Percentiles rank a stretch among this genome's conserved stretches.
These are phyloP conservation scores for Capromys pilorides DNA, from an alignment of 2,797 vertebrate species.

Conservation along the genomic window DNA sequence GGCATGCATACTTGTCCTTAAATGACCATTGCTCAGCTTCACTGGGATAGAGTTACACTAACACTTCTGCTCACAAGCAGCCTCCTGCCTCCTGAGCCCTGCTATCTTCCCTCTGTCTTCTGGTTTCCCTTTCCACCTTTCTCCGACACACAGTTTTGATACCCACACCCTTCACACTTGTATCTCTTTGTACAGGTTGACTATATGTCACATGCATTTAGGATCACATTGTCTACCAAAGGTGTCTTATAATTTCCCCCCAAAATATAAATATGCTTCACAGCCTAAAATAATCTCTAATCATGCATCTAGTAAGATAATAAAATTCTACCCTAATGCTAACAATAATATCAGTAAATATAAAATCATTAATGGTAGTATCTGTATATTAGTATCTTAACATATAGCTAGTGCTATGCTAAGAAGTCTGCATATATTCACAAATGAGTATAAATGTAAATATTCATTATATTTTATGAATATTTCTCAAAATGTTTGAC, in stretches of 20 bases:
- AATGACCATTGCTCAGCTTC: background rate
- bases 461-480: constrained; percentile 15
- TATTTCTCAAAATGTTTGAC: background rate
- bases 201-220: background rate
- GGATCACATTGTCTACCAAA: background rate
- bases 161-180: background rate
- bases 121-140: background rate
- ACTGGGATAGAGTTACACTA: background rate
- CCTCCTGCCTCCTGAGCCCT: background rate
- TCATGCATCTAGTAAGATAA: background rate
- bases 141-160: background rate
- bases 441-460: too few species aligned
- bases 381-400: background rate
- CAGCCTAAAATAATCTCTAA: background rate
- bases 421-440: background rate
- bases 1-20: background rate
- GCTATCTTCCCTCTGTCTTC: too few species aligned
- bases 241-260: background rate
- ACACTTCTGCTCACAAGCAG: background rate
- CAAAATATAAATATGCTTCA: background rate
- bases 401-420: background rate
- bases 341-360: background rate
- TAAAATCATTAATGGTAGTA: background rate
- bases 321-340: background rate
- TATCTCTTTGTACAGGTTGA: background rate